phyloP scores from a whole-genome alignment of 2,797 vertebrate species.

The Choloepus didactylus region DNA sequence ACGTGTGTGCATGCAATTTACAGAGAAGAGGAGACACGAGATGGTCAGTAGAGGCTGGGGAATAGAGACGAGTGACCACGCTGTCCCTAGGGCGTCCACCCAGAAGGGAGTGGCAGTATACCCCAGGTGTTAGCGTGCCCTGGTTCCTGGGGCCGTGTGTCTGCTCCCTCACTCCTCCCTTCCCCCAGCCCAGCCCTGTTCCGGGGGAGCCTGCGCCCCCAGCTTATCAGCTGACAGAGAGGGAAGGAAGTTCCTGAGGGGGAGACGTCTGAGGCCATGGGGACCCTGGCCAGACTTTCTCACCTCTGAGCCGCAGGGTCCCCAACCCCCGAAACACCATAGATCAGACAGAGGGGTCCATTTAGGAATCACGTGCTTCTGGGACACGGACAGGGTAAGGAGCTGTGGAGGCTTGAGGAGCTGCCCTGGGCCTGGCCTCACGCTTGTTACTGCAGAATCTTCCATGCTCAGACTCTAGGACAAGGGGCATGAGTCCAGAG shows the following conservation, averaged over 20 bases:
- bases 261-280: background rate
- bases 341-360: background rate
- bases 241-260: accelerated
- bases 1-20: too few species aligned
- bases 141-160: background rate
- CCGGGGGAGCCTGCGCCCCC: background rate
- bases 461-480: background rate
- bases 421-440: background rate
- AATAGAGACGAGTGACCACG: too few species aligned
- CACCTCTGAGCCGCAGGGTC: background rate
- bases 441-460: background rate
- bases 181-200: background rate
- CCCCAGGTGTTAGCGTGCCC: background rate
- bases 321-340: background rate
- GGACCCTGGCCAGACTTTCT: background rate
- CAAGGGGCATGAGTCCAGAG: too few species aligned
- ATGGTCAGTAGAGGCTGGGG: background rate
- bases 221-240: too few species aligned
- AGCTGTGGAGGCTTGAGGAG: background rate
- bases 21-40: background rate
- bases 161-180: too few species aligned
- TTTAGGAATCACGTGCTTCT: background rate
- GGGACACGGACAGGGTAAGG: background rate
- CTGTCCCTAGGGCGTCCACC: background rate
- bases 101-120: background rate